Base-by-base conservation (phyloP, 2,113 vertebrate genomes). In the Limanda limanda region DNA sequence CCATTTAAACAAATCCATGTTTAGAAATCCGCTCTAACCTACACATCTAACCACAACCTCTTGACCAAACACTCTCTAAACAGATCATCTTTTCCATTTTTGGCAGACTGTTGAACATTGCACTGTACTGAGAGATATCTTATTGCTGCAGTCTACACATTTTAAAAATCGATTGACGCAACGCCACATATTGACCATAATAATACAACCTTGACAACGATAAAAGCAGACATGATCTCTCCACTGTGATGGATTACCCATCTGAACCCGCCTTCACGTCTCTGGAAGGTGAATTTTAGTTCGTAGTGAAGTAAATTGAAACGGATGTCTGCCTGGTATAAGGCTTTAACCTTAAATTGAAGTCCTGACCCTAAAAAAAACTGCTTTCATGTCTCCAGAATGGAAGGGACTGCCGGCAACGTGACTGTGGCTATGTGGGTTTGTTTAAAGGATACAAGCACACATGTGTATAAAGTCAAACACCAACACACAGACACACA, bases 281-380 rank as follows among this genome's bases (percentile, higher is more conserved):
- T 65, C 24, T 37, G 67, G 71, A 76, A 63, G 59, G 57, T 58
- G 25, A 67, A 71, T 73, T 82, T 65, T 23, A 79, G 69, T 56
- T 37, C 20, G 2, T 35, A 51, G 25, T 65, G 68, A 68, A 54
- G 74, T 69, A 60, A 56, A 79, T 76, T 51, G 62, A 67, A 71
- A 73, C 12, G 68, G 76, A 79, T 74, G 54, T 51, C 62, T 68
- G 68, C 4, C 72, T 76, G 52, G 25, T 78, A 17, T 24, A 71
- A 75, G 25, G 15, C 61, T 61, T 84, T 55, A 61, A 75, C 62
- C 71, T 74, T 58, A 66, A 71, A 79, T 66, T 75, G 56, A 83
- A 79, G 71, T 68, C 71, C n/a, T 79, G 81, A 75, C 56, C 66
- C 40, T 67, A 37, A 66, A 78, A 70, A 56, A 70, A 75, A 75